Conservation (phyloP, 2,888 invertebrate genomes). For the Coelopa pilipes region DNA sequence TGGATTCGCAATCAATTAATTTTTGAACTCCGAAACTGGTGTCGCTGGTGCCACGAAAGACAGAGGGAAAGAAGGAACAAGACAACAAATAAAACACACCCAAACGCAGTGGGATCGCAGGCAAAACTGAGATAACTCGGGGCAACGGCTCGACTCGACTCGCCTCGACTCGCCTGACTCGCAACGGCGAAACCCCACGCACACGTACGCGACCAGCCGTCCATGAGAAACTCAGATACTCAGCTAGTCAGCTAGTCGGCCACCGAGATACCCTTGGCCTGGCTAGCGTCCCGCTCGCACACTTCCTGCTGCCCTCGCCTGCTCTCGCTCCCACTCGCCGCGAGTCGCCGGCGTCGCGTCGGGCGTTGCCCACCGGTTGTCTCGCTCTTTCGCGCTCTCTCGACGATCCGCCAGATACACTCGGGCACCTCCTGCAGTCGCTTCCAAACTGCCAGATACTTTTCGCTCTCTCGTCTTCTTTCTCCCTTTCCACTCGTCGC, state of each 20-base stretch:
- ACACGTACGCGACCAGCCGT: too few species aligned
- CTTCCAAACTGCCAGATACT: too few species aligned
- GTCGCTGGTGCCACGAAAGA: not conserved
- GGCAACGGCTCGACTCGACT: slow-evolving; percentile 27
- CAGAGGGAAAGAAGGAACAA: slow-evolving; percentile 1
- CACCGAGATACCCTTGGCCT: slow-evolving; percentile 38
- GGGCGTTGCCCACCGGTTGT: not conserved
- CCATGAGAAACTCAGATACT: too few species aligned
- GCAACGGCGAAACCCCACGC: too few species aligned
- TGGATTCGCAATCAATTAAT: not conserved
- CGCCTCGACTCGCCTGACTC: too few species aligned
- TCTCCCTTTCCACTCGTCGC: too few species aligned
- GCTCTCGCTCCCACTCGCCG: not conserved
- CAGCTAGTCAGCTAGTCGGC: too few species aligned
- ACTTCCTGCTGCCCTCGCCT: slow-evolving; percentile 1
- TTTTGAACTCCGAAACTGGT: not conserved
- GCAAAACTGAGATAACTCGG: slow-evolving; percentile 51
- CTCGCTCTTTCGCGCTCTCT: not conserved
- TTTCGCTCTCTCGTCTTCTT: too few species aligned
- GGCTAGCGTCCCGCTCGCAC: slow-evolving; percentile 16
- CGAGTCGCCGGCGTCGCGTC: not conserved
- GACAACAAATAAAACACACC: slow-evolving; percentile 53
- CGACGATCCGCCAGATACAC: too few species aligned
- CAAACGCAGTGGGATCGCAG: slow-evolving; percentile 58
- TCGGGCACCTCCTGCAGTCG: too few species aligned